phyloP scores from a whole-genome alignment of 2,888 invertebrate species.

The Hypsopygia costalis region DNA sequence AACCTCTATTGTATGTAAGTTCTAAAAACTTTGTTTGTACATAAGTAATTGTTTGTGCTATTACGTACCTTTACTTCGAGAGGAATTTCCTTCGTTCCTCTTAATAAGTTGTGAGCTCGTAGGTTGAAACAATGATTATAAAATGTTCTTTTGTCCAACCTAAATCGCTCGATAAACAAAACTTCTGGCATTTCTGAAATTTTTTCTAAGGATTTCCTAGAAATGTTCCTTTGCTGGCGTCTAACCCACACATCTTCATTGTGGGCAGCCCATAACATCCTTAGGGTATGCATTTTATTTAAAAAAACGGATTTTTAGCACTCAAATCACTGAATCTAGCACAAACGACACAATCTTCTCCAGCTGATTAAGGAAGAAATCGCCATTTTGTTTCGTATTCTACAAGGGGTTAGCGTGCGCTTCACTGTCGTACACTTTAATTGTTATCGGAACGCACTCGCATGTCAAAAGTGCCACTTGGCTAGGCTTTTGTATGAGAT shows the following conservation, averaged over 20 bases:
- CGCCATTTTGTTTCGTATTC: too few relatives aligned
- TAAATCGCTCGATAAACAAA: conserved; percentile 10
- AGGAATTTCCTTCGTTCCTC: conserved; percentile 14
- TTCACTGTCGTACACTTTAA: too few relatives aligned
- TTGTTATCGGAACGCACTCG: too few relatives aligned
- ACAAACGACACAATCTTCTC: not conserved
- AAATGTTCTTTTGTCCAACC: conserved; percentile 10
- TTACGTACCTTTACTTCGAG: conserved; percentile 13
- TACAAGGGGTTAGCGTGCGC: too few relatives aligned
- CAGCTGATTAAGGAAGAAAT: too few relatives aligned
- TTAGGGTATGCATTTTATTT: conserved; percentile 11
- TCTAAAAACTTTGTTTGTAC: not conserved
- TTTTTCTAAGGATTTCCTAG: conserved; percentile 4
- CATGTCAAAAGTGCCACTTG: too few relatives aligned
- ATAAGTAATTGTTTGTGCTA: too few relatives aligned
- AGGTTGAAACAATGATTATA: conserved; percentile 3
- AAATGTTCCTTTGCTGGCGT: conserved; percentile 1
- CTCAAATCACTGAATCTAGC: too few relatives aligned
- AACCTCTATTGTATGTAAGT: too few relatives aligned
- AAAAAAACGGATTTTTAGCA: too few relatives aligned
- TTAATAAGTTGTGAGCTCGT: conserved; percentile 8
- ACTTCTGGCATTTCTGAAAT: conserved; percentile 14
- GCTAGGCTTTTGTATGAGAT: too few relatives aligned
- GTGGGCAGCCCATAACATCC: conserved; percentile 11
- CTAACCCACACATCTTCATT: conserved; percentile 9